phyloP scores from a whole-genome alignment of 92 coral and sea anemone genomes.

The Desmophyllum pertusum region DNA sequence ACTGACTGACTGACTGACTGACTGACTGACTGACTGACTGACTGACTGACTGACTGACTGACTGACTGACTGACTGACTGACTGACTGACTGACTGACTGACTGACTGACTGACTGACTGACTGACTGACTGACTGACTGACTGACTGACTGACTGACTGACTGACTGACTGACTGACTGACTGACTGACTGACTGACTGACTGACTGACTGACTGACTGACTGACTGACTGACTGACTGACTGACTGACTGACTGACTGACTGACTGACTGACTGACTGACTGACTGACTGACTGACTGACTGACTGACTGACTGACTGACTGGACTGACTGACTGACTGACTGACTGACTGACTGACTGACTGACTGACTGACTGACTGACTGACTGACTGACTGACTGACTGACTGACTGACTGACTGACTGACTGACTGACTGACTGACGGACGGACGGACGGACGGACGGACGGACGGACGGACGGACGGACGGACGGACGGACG shows the following conservation, averaged over 20 bases:
- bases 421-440: background rate
- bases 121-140: background rate
- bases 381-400: background rate
- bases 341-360: background rate
- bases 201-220: background rate
- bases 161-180: too few relatives aligned
- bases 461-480: background rate
- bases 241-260: background rate
- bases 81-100: background rate
- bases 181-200: too few relatives aligned
- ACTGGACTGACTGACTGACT: too few relatives aligned
- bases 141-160: too few relatives aligned
- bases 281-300: background rate
- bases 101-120: background rate
- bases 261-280: background rate
- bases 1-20: too few relatives aligned
- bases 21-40: background rate
- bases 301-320: background rate
- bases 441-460: background rate
- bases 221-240: too few relatives aligned
- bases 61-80: background rate
- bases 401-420: background rate
- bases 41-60: background rate
- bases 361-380: background rate
- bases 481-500: background rate